These are phyloP conservation scores for Apeira syringaria DNA, from an alignment of 2,888 invertebrate species.

Conservation along the genomic window DNA sequence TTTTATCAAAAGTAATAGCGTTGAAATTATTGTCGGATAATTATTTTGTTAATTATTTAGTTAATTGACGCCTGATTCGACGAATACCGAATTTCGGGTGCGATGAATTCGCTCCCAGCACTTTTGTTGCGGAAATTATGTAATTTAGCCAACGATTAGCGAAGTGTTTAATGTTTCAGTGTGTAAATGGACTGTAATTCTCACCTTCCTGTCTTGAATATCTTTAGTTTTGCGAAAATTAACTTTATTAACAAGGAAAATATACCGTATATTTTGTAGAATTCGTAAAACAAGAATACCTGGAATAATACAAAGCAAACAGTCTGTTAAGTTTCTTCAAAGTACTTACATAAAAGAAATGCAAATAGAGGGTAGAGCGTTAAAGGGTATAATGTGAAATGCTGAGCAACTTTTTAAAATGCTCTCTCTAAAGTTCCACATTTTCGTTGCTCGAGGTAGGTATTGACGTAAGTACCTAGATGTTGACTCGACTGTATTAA, in stretches of 20 bases:
- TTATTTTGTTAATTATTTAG: constrained; percentile 64
- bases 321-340: constrained; percentile 27
- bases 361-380: constrained; percentile 43
- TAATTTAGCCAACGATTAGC: constrained; percentile 32
- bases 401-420: constrained; percentile 46
- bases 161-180: constrained; percentile 18
- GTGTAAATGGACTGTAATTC: constrained; percentile 10
- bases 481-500: constrained; percentile 48
- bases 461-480: constrained; percentile 32
- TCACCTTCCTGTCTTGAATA: constrained; percentile 7
- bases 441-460: constrained; percentile 37
- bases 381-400: constrained; percentile 43
- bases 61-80: constrained; percentile 39
- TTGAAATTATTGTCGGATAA: constrained; percentile 66
- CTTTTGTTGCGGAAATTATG: constrained; percentile 29
- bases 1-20: constrained; percentile 55
- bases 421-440: constrained; percentile 49
- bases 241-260: constrained; percentile 4
- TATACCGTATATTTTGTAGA: background rate
- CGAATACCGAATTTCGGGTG: constrained; percentile 36
- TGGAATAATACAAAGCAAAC: constrained; percentile 22
- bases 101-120: constrained; percentile 38
- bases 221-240: constrained; percentile 7
- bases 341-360: constrained; percentile 42
- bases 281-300: constrained; percentile 19